Percentiles rank a stretch among this genome's conserved stretches.
Conservation (phyloP, 2,797 vertebrate genomes). For the Pelochelys cantorii region DNA sequence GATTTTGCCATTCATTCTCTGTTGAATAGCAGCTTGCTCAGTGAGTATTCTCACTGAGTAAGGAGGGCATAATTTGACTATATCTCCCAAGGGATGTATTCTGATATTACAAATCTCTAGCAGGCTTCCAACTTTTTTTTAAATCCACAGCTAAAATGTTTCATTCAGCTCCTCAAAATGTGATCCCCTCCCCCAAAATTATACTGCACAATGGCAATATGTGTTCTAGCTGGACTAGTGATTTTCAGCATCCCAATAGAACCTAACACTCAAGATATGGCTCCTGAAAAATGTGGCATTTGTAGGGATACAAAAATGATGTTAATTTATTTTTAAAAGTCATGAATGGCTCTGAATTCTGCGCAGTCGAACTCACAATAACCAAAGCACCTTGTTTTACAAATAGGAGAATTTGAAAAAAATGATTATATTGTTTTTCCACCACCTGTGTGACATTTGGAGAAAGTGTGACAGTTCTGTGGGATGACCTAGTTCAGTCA, state of each 20-base stretch:
- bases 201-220: not conserved
- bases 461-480: not conserved
- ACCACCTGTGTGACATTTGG: not conserved
- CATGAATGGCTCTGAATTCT: conserved; percentile 19
- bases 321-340: not conserved
- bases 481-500: not conserved
- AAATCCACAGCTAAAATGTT: not conserved
- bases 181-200: not conserved
- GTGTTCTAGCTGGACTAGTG: not conserved
- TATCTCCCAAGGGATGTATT: not conserved
- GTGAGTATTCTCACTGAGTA: not conserved
- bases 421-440: conserved; percentile 19
- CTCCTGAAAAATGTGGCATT: conserved; percentile 6
- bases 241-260: not conserved
- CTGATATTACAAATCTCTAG: not conserved
- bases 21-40: not conserved
- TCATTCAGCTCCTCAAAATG: not conserved
- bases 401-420: conserved; percentile 13
- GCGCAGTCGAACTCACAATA: conserved; percentile 7
- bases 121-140: not conserved
- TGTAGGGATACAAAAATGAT: not conserved
- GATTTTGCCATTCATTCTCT: not conserved
- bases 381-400: conserved; percentile 4
- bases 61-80: not conserved
- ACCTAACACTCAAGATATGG: not conserved